Evolutionary conservation across 2,113 vertebrate species (phyloP).

Genomic region (Nibea coibor): DNA sequence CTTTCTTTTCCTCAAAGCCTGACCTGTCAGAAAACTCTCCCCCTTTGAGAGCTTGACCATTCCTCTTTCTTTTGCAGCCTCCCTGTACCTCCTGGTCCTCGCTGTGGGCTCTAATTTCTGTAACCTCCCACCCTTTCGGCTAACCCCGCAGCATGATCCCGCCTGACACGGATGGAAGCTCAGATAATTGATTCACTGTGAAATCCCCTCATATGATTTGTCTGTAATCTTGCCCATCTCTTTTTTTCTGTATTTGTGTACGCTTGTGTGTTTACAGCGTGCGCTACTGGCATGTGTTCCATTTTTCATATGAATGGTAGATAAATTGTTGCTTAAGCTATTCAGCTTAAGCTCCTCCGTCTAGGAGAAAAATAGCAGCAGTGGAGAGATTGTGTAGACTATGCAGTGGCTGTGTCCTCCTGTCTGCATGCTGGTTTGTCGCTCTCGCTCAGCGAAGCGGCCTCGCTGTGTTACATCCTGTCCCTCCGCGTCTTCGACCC

Average conservation of each 20-base stretch:
- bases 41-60: slow-evolving; percentile 46
- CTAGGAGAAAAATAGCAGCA: slow-evolving; percentile 47
- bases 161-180: slow-evolving; percentile 44
- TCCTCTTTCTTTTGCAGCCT: slow-evolving; percentile 31
- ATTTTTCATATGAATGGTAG: slow-evolving; percentile 40
- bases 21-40: slow-evolving; percentile 25
- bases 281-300: slow-evolving; percentile 33
- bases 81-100: slow-evolving; percentile 27
- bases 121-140: slow-evolving; percentile 50
- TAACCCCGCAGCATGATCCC: slow-evolving; percentile 46
- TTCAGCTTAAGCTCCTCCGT: slow-evolving; percentile 43
- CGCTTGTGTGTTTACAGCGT: slow-evolving; percentile 10
- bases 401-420: slow-evolving; percentile 22
- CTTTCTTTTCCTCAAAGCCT: slow-evolving; percentile 16
- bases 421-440: slow-evolving; percentile 47
- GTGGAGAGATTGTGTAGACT: slow-evolving; percentile 18
- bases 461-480: slow-evolving; percentile 43
- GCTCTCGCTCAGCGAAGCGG: slow-evolving; percentile 8
- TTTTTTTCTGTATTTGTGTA: slow-evolving; percentile 24
- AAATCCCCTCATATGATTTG: slow-evolving; percentile 58
- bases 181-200: slow-evolving; percentile 66
- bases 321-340: slow-evolving; percentile 50
- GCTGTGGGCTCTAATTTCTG: slow-evolving; percentile 44
- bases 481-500: slow-evolving; percentile 51
- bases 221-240: slow-evolving; percentile 42